A percentile compares a stretch with the other conserved stretches of the same genome.
These are phyloP conservation scores for Cerceris rybyensis DNA, from an alignment of 2,888 invertebrate species.

Conservation along the genomic window DNA sequence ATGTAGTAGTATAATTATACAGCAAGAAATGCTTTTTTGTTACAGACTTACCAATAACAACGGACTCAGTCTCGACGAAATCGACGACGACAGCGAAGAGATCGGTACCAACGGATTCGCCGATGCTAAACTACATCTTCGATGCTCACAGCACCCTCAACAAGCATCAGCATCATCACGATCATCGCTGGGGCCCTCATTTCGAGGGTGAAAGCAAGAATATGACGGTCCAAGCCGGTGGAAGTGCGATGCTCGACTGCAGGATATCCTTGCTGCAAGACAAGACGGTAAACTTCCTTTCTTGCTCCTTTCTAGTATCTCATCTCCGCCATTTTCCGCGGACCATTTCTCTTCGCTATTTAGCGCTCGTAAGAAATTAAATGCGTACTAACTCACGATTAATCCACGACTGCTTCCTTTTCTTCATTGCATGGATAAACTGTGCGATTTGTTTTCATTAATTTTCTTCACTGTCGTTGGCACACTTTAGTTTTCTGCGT, in stretches of 20 bases:
- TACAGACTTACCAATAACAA: constrained; percentile 68
- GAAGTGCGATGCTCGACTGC: constrained; percentile 88
- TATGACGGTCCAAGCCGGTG: constrained; percentile 89
- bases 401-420: constrained; percentile 34
- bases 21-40: constrained; percentile 1
- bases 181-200: constrained; percentile 87
- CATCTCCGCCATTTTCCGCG: too few species aligned
- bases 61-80: constrained; percentile 62
- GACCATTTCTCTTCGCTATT: background rate
- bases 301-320: constrained; percentile 1
- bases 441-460: constrained; percentile 52
- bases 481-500: too few species aligned
- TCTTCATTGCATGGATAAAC: constrained; percentile 28
- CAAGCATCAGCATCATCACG: constrained; percentile 87
- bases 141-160: constrained; percentile 87
- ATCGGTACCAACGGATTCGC: constrained; percentile 84
- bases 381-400: constrained; percentile 49
- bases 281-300: constrained; percentile 87
- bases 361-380: constrained; percentile 41
- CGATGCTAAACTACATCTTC: constrained; percentile 89
- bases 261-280: constrained; percentile 89
- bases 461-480: constrained; percentile 14
- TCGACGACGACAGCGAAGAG: constrained; percentile 73
- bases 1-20: too few species aligned
- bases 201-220: constrained; percentile 88